phyloP scores from a whole-genome alignment of 2,888 invertebrate genomes.

The Chrysodeixis includens region DNA sequence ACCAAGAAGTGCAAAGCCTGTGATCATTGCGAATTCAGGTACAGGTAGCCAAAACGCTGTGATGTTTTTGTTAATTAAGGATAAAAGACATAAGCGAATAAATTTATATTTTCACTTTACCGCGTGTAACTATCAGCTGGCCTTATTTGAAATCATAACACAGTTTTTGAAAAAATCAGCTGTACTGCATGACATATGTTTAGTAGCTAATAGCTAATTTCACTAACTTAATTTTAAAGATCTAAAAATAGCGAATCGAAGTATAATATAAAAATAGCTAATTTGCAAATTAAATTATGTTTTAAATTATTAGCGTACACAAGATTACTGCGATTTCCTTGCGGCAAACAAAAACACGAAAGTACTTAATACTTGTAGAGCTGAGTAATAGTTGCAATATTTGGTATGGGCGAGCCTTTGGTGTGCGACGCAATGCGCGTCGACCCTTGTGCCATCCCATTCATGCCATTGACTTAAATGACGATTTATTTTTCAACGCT shows the following conservation, averaged over 20 bases:
- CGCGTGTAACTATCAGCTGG: slow-evolving; percentile 35
- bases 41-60: slow-evolving; percentile 29
- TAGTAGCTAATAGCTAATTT: background rate
- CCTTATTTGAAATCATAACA: background rate
- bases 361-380: slow-evolving; percentile 4
- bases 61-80: slow-evolving; percentile 1
- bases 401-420: too few relatives aligned
- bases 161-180: background rate
- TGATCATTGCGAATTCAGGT: slow-evolving; percentile 69
- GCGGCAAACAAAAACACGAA: too few relatives aligned
- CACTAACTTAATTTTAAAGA: background rate
- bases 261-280: slow-evolving; percentile 1
- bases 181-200: background rate
- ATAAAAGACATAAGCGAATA: slow-evolving; percentile 8
- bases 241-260: slow-evolving; percentile 22
- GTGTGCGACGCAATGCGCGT: too few relatives aligned
- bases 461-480: too few relatives aligned
- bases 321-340: slow-evolving; percentile 12
- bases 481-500: too few relatives aligned
- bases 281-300: slow-evolving; percentile 13
- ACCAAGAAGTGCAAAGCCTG: slow-evolving; percentile 72
- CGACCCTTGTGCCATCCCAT: too few relatives aligned
- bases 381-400: background rate
- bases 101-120: slow-evolving; percentile 17
- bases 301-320: slow-evolving; percentile 11